Base-by-base conservation (phyloP, 2,113 vertebrate species). In the Uria lomvia region DNA sequence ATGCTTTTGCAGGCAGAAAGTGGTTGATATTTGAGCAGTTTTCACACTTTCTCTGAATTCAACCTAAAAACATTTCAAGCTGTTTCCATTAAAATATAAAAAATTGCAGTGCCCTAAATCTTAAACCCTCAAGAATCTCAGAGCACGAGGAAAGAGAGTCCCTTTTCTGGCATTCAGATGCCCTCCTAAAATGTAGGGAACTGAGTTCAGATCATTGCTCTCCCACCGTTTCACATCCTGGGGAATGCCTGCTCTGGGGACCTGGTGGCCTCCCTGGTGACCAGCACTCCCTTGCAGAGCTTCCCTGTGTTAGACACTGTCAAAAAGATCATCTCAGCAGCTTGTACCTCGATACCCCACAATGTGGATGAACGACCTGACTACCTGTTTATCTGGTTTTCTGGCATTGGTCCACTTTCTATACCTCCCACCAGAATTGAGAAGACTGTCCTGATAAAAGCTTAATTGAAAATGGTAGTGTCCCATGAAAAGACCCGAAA, bases 391-490 rank as follows among this genome's bases (percentile, higher is more conserved):
- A 9, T 30, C 50, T 71, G 59, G 0, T 11, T 86, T 77, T 74
- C 55, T 84, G 38, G 13, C 17, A 18, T 0, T 42, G 17, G 1
- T 18, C 4, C 5, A 2, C 13, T 47, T 78, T 34, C 47, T 42
- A 10, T 36, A n/a, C 3, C 10, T 68, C 30, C 21, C 7, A n/a
- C 2, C 4, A 38, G 29, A 53, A 47, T 0, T 3, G 4, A 67
- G 34, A 70, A 56, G 10, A 23, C 2, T 29, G 2, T 45, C 38
- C 20, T 75, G 30, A 59, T 43, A 77, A 86, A 59, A 72, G 15
- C 14, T 20, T 58, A 30, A 63, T 18, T 78, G 26, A 38, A 71
- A 91, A 55, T 0, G 0, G 5, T 13, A 24, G 8, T 1, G 0
- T 87, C 14, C n/a, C 36, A 20, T 17, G 20, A 52, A 84, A 74